Evolutionary conservation across 1,140 invertebrate genomes (phyloP).

Genomic region (Drosophila setifemur): DNA sequence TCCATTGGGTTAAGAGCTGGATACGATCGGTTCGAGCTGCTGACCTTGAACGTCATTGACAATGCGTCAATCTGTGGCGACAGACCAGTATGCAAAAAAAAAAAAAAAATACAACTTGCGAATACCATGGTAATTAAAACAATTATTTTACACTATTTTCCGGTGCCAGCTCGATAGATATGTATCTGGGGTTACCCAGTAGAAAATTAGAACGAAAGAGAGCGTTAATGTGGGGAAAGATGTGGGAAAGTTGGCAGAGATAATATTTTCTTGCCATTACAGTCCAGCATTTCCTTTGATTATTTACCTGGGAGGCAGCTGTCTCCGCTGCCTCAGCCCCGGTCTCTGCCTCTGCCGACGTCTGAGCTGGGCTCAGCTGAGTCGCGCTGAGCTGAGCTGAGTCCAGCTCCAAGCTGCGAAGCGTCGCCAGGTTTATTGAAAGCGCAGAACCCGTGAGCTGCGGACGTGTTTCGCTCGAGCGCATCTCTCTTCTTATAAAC

Average conservation of each 20-base stretch:
- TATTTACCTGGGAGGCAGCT: not conserved
- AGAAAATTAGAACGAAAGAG: conserved; percentile 1
- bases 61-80: conserved; percentile 32
- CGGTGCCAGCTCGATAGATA: conserved; percentile 1
- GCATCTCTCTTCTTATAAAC: conserved; percentile 45
- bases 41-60: conserved; percentile 69
- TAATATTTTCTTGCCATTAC: not conserved
- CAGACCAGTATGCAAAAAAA: conserved; percentile 53
- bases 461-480: conserved; percentile 77
- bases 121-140: conserved; percentile 20
- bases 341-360: not conserved
- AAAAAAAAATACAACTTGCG: not conserved
- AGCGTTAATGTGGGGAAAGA: not conserved
- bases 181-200: not conserved
- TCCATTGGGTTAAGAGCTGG: conserved; percentile 21
- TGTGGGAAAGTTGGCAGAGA: not conserved
- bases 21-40: not conserved
- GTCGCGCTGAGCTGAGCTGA: conserved; percentile 10
- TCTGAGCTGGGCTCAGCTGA: conserved; percentile 19
- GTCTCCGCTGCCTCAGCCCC: not conserved
- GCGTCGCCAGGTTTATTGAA: conserved; percentile 69
- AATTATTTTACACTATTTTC: conserved; percentile 34
- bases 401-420: conserved; percentile 57
- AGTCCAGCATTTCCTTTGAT: conserved; percentile 6
- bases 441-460: conserved; percentile 76